These are phyloP conservation scores for Orchestia grillus DNA, from an alignment of 1,140 invertebrate species.

Conservation along the genomic window DNA sequence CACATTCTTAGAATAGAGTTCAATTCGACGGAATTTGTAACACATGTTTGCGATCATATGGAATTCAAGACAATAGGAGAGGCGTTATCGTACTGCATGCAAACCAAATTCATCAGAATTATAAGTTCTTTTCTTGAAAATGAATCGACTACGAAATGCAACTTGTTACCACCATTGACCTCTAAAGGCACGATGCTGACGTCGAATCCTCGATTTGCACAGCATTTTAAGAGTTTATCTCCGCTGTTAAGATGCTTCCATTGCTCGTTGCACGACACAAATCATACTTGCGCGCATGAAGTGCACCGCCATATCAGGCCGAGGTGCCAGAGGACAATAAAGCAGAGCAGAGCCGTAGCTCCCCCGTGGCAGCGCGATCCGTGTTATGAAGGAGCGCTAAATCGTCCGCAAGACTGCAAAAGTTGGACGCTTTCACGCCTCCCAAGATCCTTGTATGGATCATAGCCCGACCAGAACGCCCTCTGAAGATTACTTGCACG, in stretches of 20 bases:
- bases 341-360: neutral
- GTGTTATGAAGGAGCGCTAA: neutral
- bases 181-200: neutral
- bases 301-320: neutral
- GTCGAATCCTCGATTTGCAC: neutral
- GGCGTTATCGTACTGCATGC: neutral
- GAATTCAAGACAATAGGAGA: neutral
- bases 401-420: constrained; percentile 5
- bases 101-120: neutral
- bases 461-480: neutral
- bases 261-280: neutral
- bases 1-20: too few species aligned
- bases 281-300: neutral
- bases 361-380: neutral
- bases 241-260: neutral
- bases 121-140: neutral
- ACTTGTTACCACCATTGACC: neutral
- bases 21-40: too few species aligned
- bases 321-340: neutral
- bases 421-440: neutral
- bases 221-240: neutral
- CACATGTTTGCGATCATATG: neutral
- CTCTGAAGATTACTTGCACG: neutral
- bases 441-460: constrained; percentile 3
- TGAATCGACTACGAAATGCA: neutral